Evolutionary conservation across 1,140 invertebrate species (phyloP).

Genomic region (Pomphorhynchus laevis): DNA sequence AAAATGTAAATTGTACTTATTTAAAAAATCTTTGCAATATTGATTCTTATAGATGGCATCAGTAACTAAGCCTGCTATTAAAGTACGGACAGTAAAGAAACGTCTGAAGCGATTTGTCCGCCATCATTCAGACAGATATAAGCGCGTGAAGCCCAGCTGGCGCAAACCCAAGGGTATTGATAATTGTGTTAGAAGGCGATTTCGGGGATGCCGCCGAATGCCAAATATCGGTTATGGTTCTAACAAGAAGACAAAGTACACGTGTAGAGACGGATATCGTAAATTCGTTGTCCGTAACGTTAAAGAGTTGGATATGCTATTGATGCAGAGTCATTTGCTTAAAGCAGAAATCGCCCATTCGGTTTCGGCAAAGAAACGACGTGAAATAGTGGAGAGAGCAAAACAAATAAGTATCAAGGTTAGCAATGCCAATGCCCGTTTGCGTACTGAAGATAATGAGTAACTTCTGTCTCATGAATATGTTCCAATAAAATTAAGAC

Average conservation of each 20-base stretch:
- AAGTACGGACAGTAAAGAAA: slow-evolving; percentile 68
- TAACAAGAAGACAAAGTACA: slow-evolving; percentile 56
- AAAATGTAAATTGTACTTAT: too few relatives aligned
- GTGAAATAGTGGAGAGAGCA: slow-evolving; percentile 67
- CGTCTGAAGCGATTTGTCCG: slow-evolving; percentile 72
- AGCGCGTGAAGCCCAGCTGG: slow-evolving; percentile 58
- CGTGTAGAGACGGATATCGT: slow-evolving; percentile 78
- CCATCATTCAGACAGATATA: slow-evolving; percentile 80
- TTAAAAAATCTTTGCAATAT: too few relatives aligned
- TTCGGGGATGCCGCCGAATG: slow-evolving; percentile 94
- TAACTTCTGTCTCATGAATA: slow-evolving; percentile 28
- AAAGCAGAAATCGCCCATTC: slow-evolving; percentile 83
- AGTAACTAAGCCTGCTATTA: too few relatives aligned
- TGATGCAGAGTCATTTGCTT: slow-evolving; percentile 92
- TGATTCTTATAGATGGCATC: too few relatives aligned
- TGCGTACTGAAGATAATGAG: slow-evolving; percentile 86
- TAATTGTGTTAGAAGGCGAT: slow-evolving; percentile 78
- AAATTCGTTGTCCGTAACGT: slow-evolving; percentile 56
- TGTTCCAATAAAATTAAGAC: background rate
- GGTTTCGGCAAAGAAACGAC: slow-evolving; percentile 75
- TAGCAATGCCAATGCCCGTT: slow-evolving; percentile 66
- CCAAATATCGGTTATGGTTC: slow-evolving; percentile 96
- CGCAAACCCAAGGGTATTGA: slow-evolving; percentile 90
- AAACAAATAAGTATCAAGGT: slow-evolving; percentile 68
- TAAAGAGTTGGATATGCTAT: slow-evolving; percentile 66